Percentiles rank a stretch among this genome's conserved stretches.
These are phyloP conservation scores for Tenualosa thibaudeaui DNA, from an alignment of 2,797 vertebrate genomes.

Conservation along the genomic window DNA sequence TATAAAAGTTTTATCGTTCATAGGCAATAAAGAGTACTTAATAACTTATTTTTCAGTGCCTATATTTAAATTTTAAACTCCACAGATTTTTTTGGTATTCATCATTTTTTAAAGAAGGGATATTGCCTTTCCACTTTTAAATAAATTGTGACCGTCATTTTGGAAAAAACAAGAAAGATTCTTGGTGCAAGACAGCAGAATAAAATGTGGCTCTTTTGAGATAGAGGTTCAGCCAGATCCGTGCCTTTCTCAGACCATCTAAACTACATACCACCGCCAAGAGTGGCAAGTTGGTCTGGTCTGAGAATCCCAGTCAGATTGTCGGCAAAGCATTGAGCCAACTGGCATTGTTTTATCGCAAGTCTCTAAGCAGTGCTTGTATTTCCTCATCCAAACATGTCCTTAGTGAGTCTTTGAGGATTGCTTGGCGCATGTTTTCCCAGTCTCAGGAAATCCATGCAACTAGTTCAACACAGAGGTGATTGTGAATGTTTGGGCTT, in stretches of 20 bases:
- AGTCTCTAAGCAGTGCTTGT: conserved; percentile 15
- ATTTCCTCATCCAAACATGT: conserved; percentile 17
- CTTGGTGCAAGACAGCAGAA: background rate
- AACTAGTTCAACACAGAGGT: conserved; percentile 47
- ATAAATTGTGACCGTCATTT: conserved; percentile 19
- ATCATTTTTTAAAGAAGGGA: conserved; percentile 5
- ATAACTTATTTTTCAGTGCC: conserved; percentile 18
- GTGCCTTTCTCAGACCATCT: background rate
- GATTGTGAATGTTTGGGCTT: conserved; percentile 49
- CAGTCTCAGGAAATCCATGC: conserved; percentile 37
- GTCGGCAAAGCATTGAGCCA: background rate
- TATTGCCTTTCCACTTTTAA: conserved; percentile 26
- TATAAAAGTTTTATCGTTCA: conserved; percentile 25
- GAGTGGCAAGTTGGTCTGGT: background rate
- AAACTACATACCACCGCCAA: background rate
- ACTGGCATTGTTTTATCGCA: conserved; percentile 14
- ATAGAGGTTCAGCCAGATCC: background rate
- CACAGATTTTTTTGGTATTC: conserved; percentile 9
- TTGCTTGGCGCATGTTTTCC: conserved; percentile 38
- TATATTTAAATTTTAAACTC: conserved; percentile 21
- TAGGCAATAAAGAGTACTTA: conserved; percentile 8
- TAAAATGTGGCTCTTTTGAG: background rate
- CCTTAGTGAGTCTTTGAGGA: conserved; percentile 44
- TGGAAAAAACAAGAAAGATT: background rate
- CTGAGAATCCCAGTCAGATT: background rate